A percentile compares a stretch with the other conserved stretches of the same genome.
Evolutionary conservation across 2,113 vertebrate genomes (phyloP).

Genomic region (Eubucco bourcierii): DNA sequence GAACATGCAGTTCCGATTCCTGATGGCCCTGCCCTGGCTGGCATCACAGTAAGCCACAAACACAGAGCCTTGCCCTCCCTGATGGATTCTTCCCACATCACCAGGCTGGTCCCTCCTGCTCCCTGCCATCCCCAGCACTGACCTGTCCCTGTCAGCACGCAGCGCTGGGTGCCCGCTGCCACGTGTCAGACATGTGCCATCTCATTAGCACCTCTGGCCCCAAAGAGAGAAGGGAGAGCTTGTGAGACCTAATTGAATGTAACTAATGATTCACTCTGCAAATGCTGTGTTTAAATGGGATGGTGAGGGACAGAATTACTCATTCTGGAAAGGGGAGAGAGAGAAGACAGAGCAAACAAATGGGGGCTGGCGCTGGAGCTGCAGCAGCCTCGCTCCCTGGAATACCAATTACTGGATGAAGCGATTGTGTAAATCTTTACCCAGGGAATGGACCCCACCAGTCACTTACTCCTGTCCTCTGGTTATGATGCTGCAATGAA

Average conservation of each 20-base stretch:
- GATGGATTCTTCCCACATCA: not conserved
- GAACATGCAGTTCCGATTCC: rapidly evolving
- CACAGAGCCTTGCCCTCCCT: not conserved
- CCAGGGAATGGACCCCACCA: constrained; percentile 48
- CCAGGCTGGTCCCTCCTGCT: not conserved
- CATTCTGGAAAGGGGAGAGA: constrained; percentile 71
- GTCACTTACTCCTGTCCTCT: constrained; percentile 63
- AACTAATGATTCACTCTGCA: constrained; percentile 79
- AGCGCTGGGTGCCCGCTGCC: not conserved
- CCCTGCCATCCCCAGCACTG: not conserved
- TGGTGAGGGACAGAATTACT: constrained; percentile 80
- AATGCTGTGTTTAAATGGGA: constrained; percentile 75
- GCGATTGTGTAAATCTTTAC: constrained; percentile 61
- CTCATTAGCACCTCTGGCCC: constrained; percentile 68
- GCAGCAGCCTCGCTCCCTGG: constrained; percentile 53
- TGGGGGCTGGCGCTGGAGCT: constrained; percentile 66
- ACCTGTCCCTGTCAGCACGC: not conserved
- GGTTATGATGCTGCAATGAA: constrained; percentile 36
- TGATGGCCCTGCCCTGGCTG: no score
- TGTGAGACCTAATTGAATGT: constrained; percentile 76
- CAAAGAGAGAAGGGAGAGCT: constrained; percentile 64
- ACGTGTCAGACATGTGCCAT: not conserved
- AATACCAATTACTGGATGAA: constrained; percentile 75
- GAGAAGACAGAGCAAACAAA: constrained; percentile 76
- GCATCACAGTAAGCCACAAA: not conserved